Base-by-base conservation (phyloP, 37 sponge, comb jelly and placozoan genomes). In the Mnemiopsis leidyi region DNA sequence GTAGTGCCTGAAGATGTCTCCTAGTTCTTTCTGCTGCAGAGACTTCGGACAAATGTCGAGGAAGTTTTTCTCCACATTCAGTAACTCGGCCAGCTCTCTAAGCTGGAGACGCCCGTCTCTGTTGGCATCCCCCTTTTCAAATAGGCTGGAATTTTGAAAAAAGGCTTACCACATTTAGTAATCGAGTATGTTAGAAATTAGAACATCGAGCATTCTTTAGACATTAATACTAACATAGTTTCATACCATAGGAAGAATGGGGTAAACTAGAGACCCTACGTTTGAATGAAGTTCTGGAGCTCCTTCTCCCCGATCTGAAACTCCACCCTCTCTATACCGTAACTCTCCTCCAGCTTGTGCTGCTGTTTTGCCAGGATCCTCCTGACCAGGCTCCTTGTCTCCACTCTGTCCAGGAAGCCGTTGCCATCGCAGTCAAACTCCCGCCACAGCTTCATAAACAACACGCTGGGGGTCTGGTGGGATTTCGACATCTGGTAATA, bases 31-130 rank as follows among this genome's bases (percentile, higher is more conserved):
- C 35, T 77, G 79, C 33, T 77, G 79, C 18, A 77, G 36, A 33
- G 32, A 77, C 36, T 34, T 32, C 36, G 79, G 79, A 20, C 79
- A 77, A 3, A 77, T 34, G 36, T 77, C 32, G 1, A 77, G 79
- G 36, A 77, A 77, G 79, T 77, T 77, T 36, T 77, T 32, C 36
- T 77, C 79, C 1, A 77, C 36, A 32, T 77, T 77, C 0, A 77
- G 79, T 1, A 77, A 9, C 3, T 13, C 36, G 30, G 79, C 79
- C 2, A 77, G 36, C 79, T 77, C 79, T 13, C 32, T 13, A 3
- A 77, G 36, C 36, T 77, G 79, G 34, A 77, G 61, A 48, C 61
- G 61, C 5, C 61, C 61, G 13, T 48, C 61, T 48, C 61, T 13
- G 61, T 48, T 48, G 9, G 13, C 61, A 48, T 48, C 61, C 13